Conservation (phyloP, 2,797 vertebrate species). For the Phalloptychus januarius region DNA sequence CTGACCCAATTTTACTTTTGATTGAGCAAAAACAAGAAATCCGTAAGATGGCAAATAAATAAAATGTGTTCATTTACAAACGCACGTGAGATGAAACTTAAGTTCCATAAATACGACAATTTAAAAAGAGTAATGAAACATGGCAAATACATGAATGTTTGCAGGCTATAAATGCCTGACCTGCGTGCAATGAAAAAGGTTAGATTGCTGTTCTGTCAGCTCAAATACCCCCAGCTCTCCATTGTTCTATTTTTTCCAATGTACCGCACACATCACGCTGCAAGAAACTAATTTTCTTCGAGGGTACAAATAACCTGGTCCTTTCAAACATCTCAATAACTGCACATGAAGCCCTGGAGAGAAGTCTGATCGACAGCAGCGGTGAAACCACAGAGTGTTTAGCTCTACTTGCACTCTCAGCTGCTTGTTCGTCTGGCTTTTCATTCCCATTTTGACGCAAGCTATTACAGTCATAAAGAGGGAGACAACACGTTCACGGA, state of each 20-base stretch:
- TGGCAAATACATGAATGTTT: background rate
- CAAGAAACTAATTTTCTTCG: constrained; percentile 50
- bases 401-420: constrained; percentile 58
- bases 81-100: background rate
- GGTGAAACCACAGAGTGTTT: constrained; percentile 50
- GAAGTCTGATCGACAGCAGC: constrained; percentile 55
- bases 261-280: constrained; percentile 9
- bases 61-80: background rate
- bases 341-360: constrained; percentile 55
- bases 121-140: constrained; percentile 1
- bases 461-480: constrained; percentile 54
- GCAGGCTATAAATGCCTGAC: background rate
- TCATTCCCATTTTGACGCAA: constrained; percentile 44
- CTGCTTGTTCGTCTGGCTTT: constrained; percentile 58
- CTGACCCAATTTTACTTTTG: too few species aligned
- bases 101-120: background rate
- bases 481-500: constrained; percentile 10
- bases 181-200: background rate
- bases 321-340: constrained; percentile 67
- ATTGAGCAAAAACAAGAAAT: too few species aligned
- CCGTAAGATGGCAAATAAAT: too few species aligned
- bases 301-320: constrained; percentile 56
- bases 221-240: constrained; percentile 1
- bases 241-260: constrained; percentile 26
- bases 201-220: constrained; percentile 2